Evolutionary conservation across 2,888 invertebrate genomes (phyloP), one percentile per base, ranked within the genome.

Genomic region (Pachymerium ferrugineum): DNA sequence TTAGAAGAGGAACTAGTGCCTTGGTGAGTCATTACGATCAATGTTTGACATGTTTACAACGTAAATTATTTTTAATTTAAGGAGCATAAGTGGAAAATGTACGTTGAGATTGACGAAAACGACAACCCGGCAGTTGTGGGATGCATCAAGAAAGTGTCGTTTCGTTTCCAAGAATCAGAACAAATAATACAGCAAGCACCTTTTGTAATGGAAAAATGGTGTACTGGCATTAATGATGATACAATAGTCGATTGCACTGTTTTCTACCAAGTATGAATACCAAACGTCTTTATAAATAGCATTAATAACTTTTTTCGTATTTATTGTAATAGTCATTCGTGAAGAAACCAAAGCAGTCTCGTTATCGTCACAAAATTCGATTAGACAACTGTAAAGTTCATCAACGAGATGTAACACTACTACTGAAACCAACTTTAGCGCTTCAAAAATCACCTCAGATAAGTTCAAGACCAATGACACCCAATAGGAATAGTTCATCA

Each of bases 31-130:
- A 25, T 19, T 42, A 16, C 16, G 22, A n/a, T 47, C 1, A 62
- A 12, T 14, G 22, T 19, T 35, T 35, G 14, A 35, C 35, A 35
- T 35, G 14, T 35, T 14, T 35, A 14, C 14, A 14, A 35, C 14
- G 14, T 35, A 12, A 35, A 35, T 10, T 69, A 33, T 19, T 70
- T 30, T 62, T 28, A 54, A 30, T 29, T 62, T 42, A 77, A 79
- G 79, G 81, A 81, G 0, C 80, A 80, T 75, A 82, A 82, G 75
- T 83, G 83, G 83, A 83, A 83, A 78, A 81, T 82, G 81, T 82
- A 81, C 77, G 77, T 82, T 77, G 82, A 83, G 74, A 76, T 81
- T 3, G 82, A 82, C 76, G 79, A 79, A 28, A 75, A 76, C 6
- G 75, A 75, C 22, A 78, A 78, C 30, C 74, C 78, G 2, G 77